A percentile compares a stretch with the other conserved stretches of the same genome.
Evolutionary conservation across 2,113 vertebrate genomes (phyloP).

Genomic region (Scophthalmus maximus): DNA sequence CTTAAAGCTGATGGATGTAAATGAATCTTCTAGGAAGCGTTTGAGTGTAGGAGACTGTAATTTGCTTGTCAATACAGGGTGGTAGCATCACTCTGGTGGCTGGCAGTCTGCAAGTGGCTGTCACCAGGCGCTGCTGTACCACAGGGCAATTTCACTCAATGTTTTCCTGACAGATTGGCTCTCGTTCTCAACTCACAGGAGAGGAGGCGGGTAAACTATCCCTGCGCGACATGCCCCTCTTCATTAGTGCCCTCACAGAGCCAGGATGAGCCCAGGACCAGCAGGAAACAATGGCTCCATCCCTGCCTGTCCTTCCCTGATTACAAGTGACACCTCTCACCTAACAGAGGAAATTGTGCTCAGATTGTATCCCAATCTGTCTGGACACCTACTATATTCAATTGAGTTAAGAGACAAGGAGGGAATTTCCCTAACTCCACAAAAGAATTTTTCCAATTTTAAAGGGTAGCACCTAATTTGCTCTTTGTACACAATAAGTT

Average conservation of each 20-base stretch:
- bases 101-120: slow-evolving; percentile 90
- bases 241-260: slow-evolving; percentile 93
- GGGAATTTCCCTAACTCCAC: slow-evolving; percentile 80
- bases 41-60: slow-evolving; percentile 90
- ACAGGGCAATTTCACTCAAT: slow-evolving; percentile 96
- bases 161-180: slow-evolving; percentile 97
- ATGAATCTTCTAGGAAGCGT: slow-evolving; percentile 88
- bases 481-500: slow-evolving; percentile 63
- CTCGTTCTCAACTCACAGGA: slow-evolving; percentile 91
- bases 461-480: slow-evolving; percentile 71
- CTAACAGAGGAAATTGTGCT: slow-evolving; percentile 83
- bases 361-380: slow-evolving; percentile 69
- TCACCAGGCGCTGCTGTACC: slow-evolving; percentile 90
- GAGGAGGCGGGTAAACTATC: slow-evolving; percentile 92
- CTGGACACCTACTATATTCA: slow-evolving; percentile 69
- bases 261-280: slow-evolving; percentile 79
- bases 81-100: slow-evolving; percentile 77
- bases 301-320: slow-evolving; percentile 78
- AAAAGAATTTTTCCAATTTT: slow-evolving; percentile 79
- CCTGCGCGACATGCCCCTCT: slow-evolving; percentile 92
- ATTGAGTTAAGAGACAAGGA: slow-evolving; percentile 65
- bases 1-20: slow-evolving; percentile 87
- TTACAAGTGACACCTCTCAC: slow-evolving; percentile 85
- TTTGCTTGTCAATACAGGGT: slow-evolving; percentile 96
- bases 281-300: slow-evolving; percentile 82